Evolutionary conservation across 2,113 vertebrate species (phyloP).

Genomic region (Benitochromis conjunctus): DNA sequence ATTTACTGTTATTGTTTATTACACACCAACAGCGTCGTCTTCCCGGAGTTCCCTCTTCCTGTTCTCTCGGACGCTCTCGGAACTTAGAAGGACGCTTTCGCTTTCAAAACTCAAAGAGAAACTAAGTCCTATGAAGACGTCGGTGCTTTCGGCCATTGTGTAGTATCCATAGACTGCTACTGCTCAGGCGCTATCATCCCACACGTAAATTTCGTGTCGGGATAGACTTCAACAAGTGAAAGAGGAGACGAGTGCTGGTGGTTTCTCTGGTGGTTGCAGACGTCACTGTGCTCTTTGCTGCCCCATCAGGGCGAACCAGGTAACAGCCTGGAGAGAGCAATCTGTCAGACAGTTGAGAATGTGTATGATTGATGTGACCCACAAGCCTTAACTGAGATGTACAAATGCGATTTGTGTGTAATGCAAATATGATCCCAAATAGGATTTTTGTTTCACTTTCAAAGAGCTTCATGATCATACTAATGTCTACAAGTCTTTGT

Average conservation of each 20-base stretch:
- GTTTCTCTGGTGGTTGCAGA: neutral
- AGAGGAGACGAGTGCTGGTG: neutral
- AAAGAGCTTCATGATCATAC: neutral
- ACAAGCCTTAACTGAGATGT: neutral
- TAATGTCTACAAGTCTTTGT: neutral
- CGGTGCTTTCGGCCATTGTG: neutral
- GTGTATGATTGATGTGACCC: neutral
- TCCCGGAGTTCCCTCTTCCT: neutral
- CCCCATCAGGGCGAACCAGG: neutral
- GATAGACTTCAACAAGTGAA: neutral
- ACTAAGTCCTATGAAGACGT: neutral
- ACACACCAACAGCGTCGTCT: neutral
- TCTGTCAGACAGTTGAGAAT: neutral
- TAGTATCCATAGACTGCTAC: neutral
- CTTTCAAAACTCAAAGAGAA: neutral
- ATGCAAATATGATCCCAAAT: neutral
- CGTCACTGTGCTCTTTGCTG: neutral
- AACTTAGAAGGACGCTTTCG: neutral
- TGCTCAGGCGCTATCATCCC: neutral
- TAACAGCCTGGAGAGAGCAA: neutral
- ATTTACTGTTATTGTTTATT: neutral
- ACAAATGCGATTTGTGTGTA: neutral
- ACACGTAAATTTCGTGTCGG: neutral
- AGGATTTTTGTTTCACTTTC: neutral
- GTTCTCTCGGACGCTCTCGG: neutral